Evolutionary conservation across 1,140 invertebrate genomes (phyloP), one percentile per base, ranked within the genome.

Genomic region (Formica selysi): DNA sequence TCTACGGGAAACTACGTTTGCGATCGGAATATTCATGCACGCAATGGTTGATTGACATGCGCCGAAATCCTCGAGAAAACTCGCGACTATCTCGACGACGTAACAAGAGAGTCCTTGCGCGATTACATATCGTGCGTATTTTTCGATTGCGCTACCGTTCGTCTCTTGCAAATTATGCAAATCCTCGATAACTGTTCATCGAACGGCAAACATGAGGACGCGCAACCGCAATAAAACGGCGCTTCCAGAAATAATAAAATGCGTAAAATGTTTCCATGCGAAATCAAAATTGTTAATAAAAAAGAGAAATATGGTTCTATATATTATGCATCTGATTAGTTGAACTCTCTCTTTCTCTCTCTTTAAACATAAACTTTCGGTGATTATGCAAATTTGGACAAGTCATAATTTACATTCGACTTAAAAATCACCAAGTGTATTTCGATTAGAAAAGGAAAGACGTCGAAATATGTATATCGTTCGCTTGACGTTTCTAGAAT

Each of bases 121-220:
- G 26, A 19, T 4, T 7, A 16, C n/a, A 6, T 62, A 44, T 16
- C 44, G 51, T 32, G 29, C 26, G 22, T 61, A 87, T 71, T 54
- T 61, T 19, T 64, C 76, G 61, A 48, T 26, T 51, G 76, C 65
- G 4, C 67, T 83, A 61, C 26, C 68, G 68, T 73, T 73, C 7
- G 26, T 1, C 41, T 59, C n/a, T 83, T 32, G 41, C 1, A 61
- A 62, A 74, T 83, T 83, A 83, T 83, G 79, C 38, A 83, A 83
- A 83, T 74, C 19, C 79, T 22, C 68, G 41, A 73, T 80, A 70
- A 80, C 78, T 59, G 64, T 80, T 74, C 38, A 83, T 83, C 54
- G 79, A 83, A 61, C 22, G 38, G 38, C 79, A 41, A 61, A 16
- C 54, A 32, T 73, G 62, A 81, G 73, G 11, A 51, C 67, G n/a